These are phyloP conservation scores for Bombyx mori DNA, from an alignment of 1,140 invertebrate species.

Conservation along the genomic window ASM3026992v2 NC_085114.1:11295501-11296000, in stretches of 20 bases:
- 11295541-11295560: conserved; percentile 29
- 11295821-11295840: no score
- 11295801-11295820: no score
- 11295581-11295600: conserved; percentile 72
- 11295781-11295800: conserved; percentile 47
- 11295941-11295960: no score
- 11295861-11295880: no score
- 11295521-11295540: not conserved
- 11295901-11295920: no score
- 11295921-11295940: no score
- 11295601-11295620: conserved; percentile 77
- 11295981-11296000: no score
- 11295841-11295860: no score
- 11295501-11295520: not conserved
- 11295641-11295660: conserved; percentile 74
- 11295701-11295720: conserved; percentile 77
- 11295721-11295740: conserved; percentile 77
- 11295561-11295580: conserved; percentile 52
- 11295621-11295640: conserved; percentile 73
- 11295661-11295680: conserved; percentile 76
- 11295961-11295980: no score
- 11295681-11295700: conserved; percentile 78
- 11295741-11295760: conserved; percentile 75
- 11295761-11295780: conserved; percentile 76
- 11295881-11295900: no score